Base-by-base conservation (phyloP, 2,113 vertebrate genomes). In the Phasianus colchicus region DNA sequence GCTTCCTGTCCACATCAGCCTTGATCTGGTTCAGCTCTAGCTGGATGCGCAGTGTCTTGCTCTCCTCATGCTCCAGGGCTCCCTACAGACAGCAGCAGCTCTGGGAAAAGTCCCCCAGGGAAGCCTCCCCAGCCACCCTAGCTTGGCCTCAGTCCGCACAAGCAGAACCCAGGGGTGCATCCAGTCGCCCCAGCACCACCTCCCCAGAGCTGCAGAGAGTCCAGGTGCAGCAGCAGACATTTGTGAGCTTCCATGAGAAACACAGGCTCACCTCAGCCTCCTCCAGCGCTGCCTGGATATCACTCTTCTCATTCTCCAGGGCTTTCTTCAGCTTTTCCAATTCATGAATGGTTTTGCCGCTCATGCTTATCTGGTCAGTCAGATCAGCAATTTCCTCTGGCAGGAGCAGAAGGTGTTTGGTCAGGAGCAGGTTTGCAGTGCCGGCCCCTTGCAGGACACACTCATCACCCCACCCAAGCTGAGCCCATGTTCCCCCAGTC, bases 241-340 rank as follows among this genome's bases (percentile, higher is more conserved):
- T 2, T 4, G 3, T 10, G 9, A 20, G 10, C n/a, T 29, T 5
- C 43, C 5, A 43, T 5, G 25, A 11, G 19, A 73, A 74, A 34
- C 15, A 67, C 24, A 13, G 30, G 47, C 82, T 18, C 66, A 99
- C 99, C 98, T 99, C 99, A 7, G 98, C 99, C 96, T 99, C 99
- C 90, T 99, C 99, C 86, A 99, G 96, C 1, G 99, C 98, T 7
- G 99, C 98, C 86, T 99, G 99, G 81, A 99, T 98, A 74, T 99
- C 99, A 0, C 83, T 98, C 96, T 99, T 99, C 97, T 99, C 99
- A 2, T 96, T 85, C 87, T 99, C 99, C 93, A 99, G 97, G 3
- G 95, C 60, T 92, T 99, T 99, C 97, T 99, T 99, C 64, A 98
- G 96, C 95, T 99, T 99, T 96, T 99, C 99, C 92, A 99, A 97